Percentiles rank a stretch among this genome's conserved stretches.
These are phyloP conservation scores for Nothocercus nigrocapillus DNA, from an alignment of 2,113 vertebrate genomes.

Conservation along the genomic window DNA sequence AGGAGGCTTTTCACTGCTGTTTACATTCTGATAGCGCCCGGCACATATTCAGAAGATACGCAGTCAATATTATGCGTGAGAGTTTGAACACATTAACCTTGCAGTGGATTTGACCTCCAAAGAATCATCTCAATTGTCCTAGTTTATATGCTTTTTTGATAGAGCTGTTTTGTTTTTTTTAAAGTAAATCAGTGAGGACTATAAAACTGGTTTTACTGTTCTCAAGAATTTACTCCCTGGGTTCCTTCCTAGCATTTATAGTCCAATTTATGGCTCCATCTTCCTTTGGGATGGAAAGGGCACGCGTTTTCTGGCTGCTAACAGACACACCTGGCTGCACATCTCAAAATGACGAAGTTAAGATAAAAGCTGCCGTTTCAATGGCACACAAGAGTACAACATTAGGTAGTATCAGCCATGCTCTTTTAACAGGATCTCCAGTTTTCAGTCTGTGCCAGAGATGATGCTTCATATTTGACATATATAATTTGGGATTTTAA, in stretches of 20 bases:
- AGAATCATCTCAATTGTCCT: neutral
- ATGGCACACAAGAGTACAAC: neutral
- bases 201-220: neutral
- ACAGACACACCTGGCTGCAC: neutral
- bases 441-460: neutral
- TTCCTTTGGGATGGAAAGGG: neutral
- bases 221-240: neutral
- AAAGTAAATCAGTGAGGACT: neutral
- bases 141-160: neutral
- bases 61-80: neutral
- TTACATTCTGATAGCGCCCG: neutral
- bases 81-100: neutral
- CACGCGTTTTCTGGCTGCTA: slow-evolving; percentile 2
- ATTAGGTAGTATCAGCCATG: neutral
- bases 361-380: neutral
- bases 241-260: neutral
- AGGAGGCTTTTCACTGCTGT: neutral
- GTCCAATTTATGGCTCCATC: neutral
- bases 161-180: neutral
- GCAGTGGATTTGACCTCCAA: neutral
- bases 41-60: neutral
- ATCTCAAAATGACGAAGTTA: neutral
- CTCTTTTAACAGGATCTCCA: neutral
- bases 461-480: neutral
- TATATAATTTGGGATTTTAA: neutral